phyloP scores from a whole-genome alignment of 2,888 invertebrate genomes.

The Oxytorus armatus region DNA sequence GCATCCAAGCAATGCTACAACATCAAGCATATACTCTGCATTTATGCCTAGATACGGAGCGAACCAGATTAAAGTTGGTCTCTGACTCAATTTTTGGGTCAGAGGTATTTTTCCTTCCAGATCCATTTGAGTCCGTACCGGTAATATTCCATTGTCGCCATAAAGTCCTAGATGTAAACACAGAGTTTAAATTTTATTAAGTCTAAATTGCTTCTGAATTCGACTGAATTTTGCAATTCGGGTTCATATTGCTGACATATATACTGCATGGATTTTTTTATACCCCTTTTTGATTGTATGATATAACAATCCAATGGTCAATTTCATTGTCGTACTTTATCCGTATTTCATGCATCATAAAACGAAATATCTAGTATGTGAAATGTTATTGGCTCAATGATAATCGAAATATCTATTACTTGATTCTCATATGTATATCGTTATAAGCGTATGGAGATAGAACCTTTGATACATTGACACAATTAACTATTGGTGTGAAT shows the following conservation, averaged over 20 bases:
- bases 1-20: slow-evolving; percentile 88
- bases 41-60: slow-evolving; percentile 88
- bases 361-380: neutral
- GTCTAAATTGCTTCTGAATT: neutral
- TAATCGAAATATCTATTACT: neutral
- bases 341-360: neutral
- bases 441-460: neutral
- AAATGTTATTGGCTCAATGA: slow-evolving; percentile 1
- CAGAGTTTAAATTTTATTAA: neutral
- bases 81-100: slow-evolving; percentile 86
- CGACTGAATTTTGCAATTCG: neutral
- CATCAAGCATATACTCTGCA: slow-evolving; percentile 89
- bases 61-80: slow-evolving; percentile 89
- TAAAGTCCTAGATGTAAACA: slow-evolving; percentile 88
- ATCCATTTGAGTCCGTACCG: slow-evolving; percentile 86
- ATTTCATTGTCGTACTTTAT: neutral
- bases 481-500: too few species aligned
- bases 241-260: too few species aligned
- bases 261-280: neutral
- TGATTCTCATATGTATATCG: too few species aligned
- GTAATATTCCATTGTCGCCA: slow-evolving; percentile 91
- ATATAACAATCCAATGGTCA: neutral
- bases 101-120: slow-evolving; percentile 84
- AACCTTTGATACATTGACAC: neutral
- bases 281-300: neutral